phyloP scores from a whole-genome alignment of 2,113 vertebrate genomes.

The Pseudorasbora parva region DNA sequence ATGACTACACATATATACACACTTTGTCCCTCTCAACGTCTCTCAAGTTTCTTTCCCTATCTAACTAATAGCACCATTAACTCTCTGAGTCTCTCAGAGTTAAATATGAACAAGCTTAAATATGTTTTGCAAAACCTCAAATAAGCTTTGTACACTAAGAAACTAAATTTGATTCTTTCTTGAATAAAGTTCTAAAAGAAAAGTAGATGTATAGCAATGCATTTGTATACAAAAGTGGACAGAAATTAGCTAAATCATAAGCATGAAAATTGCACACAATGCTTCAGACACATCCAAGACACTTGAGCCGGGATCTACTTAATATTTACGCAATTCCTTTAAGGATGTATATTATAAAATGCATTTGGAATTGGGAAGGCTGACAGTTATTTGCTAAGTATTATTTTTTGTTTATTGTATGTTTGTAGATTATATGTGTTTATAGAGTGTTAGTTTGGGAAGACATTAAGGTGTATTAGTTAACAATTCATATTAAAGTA shows the following conservation, averaged over 20 bases:
- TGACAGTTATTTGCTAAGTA: neutral
- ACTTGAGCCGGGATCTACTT: neutral
- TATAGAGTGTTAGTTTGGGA: neutral
- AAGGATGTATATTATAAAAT: neutral
- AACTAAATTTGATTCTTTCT: neutral
- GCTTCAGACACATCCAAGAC: neutral
- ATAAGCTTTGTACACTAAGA: neutral
- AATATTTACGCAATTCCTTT: neutral
- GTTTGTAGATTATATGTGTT: neutral
- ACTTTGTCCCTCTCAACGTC: neutral
- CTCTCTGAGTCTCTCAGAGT: neutral
- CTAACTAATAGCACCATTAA: conserved; percentile 1
- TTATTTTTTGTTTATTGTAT: neutral
- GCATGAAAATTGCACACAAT: neutral
- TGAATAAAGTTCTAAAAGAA: neutral
- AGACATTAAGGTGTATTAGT: neutral
- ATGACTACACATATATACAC: neutral
- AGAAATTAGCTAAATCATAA: neutral
- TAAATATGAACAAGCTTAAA: conserved; percentile 8
- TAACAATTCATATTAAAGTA: neutral
- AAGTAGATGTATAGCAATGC: neutral
- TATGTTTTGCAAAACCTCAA: neutral
- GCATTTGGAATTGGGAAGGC: neutral
- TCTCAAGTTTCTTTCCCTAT: neutral
- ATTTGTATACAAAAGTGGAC: neutral